Evolutionary conservation across 1,140 invertebrate species (phyloP).

Genomic region (Coenobita brevimanus): DNA sequence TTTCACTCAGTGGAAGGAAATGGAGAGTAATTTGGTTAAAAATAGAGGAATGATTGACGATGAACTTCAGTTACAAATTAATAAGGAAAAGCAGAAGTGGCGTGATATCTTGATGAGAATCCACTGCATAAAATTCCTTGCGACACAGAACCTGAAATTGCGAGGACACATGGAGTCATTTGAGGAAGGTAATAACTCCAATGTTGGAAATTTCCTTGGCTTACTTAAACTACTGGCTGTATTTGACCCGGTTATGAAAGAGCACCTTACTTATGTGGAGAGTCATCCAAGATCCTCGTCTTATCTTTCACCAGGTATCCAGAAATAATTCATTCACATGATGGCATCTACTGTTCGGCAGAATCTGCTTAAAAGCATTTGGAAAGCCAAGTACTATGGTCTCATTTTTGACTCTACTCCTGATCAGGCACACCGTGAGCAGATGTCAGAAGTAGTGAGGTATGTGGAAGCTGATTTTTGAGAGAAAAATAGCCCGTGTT

Average conservation of each 20-base stretch:
- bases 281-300: not conserved
- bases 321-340: conserved; percentile 8
- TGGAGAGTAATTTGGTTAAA: not conserved
- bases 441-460: no score
- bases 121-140: not conserved
- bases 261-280: not conserved
- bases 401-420: not conserved
- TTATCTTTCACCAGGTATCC: not conserved
- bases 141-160: not conserved
- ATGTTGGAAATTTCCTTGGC: not conserved
- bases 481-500: no score
- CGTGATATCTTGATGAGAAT: conserved; percentile 10
- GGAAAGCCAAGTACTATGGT: conserved; percentile 2
- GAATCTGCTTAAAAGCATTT: conserved; percentile 26
- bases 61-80: conserved; percentile 4
- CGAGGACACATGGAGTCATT: not conserved
- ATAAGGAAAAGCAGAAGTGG: conserved; percentile 25
- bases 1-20: not conserved
- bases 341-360: conserved; percentile 12
- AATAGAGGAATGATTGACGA: not conserved
- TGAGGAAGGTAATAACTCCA: not conserved
- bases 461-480: no score
- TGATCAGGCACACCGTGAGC: no score
- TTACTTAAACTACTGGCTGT: not conserved
- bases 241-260: not conserved